Evolutionary conservation across 1,140 invertebrate species (phyloP).

Genomic region (Diorhabda sublineata): DNA sequence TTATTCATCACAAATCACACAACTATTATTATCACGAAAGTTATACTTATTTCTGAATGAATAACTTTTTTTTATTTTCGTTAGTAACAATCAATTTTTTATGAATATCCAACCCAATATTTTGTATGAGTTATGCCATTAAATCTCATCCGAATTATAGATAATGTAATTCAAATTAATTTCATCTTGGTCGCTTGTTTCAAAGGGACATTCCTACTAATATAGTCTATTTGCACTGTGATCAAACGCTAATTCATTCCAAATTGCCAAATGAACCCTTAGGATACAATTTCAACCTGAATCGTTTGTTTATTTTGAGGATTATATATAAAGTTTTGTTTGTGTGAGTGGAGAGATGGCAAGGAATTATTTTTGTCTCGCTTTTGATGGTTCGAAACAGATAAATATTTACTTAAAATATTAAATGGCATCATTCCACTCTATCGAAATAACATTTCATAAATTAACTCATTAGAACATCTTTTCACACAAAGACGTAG

Average conservation of each 20-base stretch:
- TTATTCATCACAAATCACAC: no score
- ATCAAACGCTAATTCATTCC: constrained; percentile 6
- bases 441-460: constrained; percentile 42
- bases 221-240: not conserved
- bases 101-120: no score
- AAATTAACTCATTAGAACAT: constrained; percentile 46
- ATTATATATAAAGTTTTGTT: constrained; percentile 11
- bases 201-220: constrained; percentile 1
- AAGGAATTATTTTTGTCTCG: constrained; percentile 16
- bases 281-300: constrained; percentile 10
- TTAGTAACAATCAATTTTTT: no score
- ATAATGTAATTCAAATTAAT: not conserved
- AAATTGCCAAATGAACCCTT: constrained; percentile 9
- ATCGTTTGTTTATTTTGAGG: constrained; percentile 12
- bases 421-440: constrained; percentile 33
- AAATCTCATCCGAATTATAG: not conserved
- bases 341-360: constrained; percentile 9
- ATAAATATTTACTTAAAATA: constrained; percentile 43
- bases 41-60: no score
- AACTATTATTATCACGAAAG: no score
- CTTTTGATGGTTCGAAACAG: constrained; percentile 26
- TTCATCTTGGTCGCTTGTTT: not conserved
- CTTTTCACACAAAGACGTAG: constrained; percentile 6
- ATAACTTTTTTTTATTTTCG: no score
- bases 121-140: no score